Percentiles rank a stretch among this genome's conserved stretches.
These are phyloP conservation scores for Trichogramma evanescens DNA, from an alignment of 2,888 invertebrate genomes.

Conservation along the genomic window DNA sequence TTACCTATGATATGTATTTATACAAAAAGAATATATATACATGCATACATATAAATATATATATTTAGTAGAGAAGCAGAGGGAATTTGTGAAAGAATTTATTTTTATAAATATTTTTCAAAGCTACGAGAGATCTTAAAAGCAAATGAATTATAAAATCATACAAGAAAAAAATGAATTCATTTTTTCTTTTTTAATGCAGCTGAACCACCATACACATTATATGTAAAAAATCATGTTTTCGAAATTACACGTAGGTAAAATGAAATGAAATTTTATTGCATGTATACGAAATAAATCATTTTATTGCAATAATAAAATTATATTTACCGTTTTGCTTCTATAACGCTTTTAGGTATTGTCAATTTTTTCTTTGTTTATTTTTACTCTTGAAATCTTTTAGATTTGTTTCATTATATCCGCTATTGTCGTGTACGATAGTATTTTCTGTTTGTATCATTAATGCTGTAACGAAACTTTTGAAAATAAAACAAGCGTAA, in stretches of 20 bases:
- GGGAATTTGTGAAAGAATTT: slow-evolving; percentile 43
- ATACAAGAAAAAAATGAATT: slow-evolving; percentile 5
- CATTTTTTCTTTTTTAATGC: slow-evolving; percentile 5
- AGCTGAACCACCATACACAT: neutral
- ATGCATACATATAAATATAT: slow-evolving; percentile 28
- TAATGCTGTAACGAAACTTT: no score
- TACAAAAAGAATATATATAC: slow-evolving; percentile 32
- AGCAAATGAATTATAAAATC: slow-evolving; percentile 8
- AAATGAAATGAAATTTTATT: neutral
- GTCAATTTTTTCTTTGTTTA: no score
- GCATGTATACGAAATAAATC: neutral
- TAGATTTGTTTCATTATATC: slow-evolving; percentile 10
- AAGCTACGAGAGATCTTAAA: slow-evolving; percentile 25
- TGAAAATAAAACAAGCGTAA: no score
- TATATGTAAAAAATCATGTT: slow-evolving; percentile 13
- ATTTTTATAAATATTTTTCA: slow-evolving; percentile 46
- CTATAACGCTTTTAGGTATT: slow-evolving; percentile 1
- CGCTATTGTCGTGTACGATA: neutral
- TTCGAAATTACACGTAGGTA: slow-evolving; percentile 6
- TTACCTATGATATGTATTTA: slow-evolving; percentile 39
- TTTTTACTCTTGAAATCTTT: neutral
- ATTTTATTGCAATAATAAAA: neutral
- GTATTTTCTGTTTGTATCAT: slow-evolving; percentile 14
- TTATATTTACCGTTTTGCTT: slow-evolving; percentile 2
- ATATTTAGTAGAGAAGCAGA: slow-evolving; percentile 33